phyloP scores from a whole-genome alignment of 1,140 invertebrate genomes.

The Mylabris phalerata region DNA sequence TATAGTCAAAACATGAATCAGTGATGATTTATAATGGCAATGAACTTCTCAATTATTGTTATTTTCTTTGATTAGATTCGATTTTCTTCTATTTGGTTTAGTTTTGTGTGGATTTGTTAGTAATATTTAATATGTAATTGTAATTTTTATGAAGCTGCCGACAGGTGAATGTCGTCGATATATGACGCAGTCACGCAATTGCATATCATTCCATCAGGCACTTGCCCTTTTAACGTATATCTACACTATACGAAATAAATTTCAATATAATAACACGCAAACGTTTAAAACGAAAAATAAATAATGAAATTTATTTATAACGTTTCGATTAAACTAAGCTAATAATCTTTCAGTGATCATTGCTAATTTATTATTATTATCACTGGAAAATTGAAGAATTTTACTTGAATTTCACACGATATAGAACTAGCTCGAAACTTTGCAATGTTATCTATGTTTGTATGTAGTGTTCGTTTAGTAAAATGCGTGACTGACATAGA shows the following conservation, averaged over 20 bases:
- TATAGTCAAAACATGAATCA: background rate
- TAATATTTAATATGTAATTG: slow-evolving; percentile 24
- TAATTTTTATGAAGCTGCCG: slow-evolving; percentile 31
- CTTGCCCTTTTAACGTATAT: slow-evolving; percentile 30
- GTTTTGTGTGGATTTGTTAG: background rate
- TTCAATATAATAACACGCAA: slow-evolving; percentile 4
- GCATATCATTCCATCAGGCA: slow-evolving; percentile 26
- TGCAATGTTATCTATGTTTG: slow-evolving; percentile 6
- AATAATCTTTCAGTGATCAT: no score
- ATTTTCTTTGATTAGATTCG: no score
- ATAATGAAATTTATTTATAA: no score
- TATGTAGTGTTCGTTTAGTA: slow-evolving; percentile 1
- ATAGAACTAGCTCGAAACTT: background rate
- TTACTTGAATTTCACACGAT: no score
- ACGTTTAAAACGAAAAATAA: background rate
- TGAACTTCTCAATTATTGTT: no score
- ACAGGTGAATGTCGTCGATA: slow-evolving; percentile 29
- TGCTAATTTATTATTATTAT: no score
- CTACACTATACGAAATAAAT: slow-evolving; percentile 23
- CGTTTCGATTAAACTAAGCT: no score
- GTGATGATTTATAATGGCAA: no score
- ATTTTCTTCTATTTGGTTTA: no score
- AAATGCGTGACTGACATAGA: slow-evolving; percentile 11
- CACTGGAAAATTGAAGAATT: no score
- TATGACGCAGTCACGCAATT: slow-evolving; percentile 26